Evolutionary conservation across 2,797 vertebrate species (phyloP), one percentile per base, ranked within the genome.

Genomic region (Pseudotriccus pelzelni): DNA sequence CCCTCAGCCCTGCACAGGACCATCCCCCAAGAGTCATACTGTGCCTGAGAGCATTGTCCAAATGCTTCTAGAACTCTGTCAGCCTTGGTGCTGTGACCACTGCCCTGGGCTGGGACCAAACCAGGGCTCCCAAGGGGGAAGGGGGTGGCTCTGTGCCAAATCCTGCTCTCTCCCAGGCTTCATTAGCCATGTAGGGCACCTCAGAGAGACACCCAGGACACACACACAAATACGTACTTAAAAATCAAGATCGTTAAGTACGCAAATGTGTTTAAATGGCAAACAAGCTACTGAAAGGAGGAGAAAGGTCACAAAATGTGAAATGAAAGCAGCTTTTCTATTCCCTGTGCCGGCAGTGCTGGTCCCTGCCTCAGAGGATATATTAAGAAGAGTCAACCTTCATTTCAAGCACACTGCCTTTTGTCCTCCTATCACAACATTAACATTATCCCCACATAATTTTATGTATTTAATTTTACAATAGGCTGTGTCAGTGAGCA

Each of bases 401-500:
- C 67, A 84, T 81, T 94, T 93, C n/a, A 63, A 82, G 58, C 34
- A 6, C 0, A 0, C 68, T 79, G 66, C 74, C 66, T 73, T 81
- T 90, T 95, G 87, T 83, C 43, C 75, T 95, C 87, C 27, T 70
- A 76, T 83, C 77, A 80, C 89, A 87, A 82, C 64, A 90, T 93
- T 79, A 90, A 55, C 60, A 82, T 96, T 81, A 95, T 91, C 93
- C 87, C 94, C 79, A 76, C 90, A 76, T 86, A 93, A 94, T 95
- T 95, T 93, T 91, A 86, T 77, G 43, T 90, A 92, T 96, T 96
- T 97, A 91, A 97, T 94, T 97, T 96, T 94, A 94, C 95, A 94
- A 86, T 70, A 88, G 87, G 78, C 88, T 91, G 75, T 95, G 84
- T 89, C 82, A 66, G 55, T 17, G 88, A 96, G 92, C 60, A 6